Conservation (phyloP, 1,140 invertebrate genomes). For the Portunus trituberculatus region DNA sequence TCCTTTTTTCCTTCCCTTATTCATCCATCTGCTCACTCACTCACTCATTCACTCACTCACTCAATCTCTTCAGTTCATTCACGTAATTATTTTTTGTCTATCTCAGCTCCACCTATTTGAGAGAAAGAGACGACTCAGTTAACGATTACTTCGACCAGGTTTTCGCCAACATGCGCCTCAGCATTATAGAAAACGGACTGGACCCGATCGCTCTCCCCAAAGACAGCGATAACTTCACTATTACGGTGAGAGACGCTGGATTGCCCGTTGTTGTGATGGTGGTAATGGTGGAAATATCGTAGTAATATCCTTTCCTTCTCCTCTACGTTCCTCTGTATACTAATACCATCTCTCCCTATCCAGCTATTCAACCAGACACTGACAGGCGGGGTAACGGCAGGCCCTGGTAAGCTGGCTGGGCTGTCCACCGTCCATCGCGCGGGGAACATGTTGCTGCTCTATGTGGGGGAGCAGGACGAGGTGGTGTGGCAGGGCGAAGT, state of each 20-base stretch:
- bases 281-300: too few relatives aligned
- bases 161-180: constrained; percentile 59
- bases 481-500: constrained; percentile 62
- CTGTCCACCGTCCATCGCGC: constrained; percentile 63
- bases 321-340: background rate
- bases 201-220: constrained; percentile 39
- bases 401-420: background rate
- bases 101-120: background rate
- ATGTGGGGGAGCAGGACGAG: constrained; percentile 54
- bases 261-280: too few relatives aligned
- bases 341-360: background rate
- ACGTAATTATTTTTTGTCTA: background rate
- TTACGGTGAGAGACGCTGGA: constrained; percentile 18
- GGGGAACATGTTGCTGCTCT: constrained; percentile 44
- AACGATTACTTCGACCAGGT: constrained; percentile 65
- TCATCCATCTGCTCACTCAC: background rate
- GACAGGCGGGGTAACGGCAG: background rate
- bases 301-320: background rate
- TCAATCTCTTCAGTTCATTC: background rate
- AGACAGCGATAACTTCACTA: constrained; percentile 62
- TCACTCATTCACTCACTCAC: background rate
- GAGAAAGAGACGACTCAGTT: constrained; percentile 36
- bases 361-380: constrained; percentile 61
- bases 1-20: too few relatives aligned
- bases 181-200: constrained; percentile 39